Conservation (phyloP, 2,888 invertebrate genomes). For the Phania funesta region DNA sequence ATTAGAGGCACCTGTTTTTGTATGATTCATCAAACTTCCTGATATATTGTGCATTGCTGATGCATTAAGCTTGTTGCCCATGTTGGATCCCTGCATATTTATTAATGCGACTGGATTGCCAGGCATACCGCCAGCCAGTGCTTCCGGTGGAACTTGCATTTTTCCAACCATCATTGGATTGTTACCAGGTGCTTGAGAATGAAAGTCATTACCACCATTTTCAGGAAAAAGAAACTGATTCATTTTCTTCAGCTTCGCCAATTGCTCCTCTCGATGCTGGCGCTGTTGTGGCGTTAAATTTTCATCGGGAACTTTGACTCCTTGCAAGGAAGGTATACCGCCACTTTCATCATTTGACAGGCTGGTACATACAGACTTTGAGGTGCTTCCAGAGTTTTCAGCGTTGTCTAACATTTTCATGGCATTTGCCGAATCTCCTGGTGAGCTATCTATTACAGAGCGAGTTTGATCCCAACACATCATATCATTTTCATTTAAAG, state of each 20-base stretch:
- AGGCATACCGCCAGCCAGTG: constrained; percentile 28
- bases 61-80: constrained; percentile 65
- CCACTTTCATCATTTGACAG: constrained; percentile 65
- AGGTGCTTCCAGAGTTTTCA: constrained; percentile 36
- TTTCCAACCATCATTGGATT: constrained; percentile 64
- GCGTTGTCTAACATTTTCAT: constrained; percentile 61
- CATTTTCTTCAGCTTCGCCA: constrained; percentile 94
- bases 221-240: constrained; percentile 96
- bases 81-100: constrained; percentile 64
- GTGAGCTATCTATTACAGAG: constrained; percentile 70
- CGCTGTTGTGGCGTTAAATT: constrained; percentile 97
- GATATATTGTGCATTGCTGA: constrained; percentile 70
- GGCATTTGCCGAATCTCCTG: constrained; percentile 55
- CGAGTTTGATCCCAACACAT: constrained; percentile 82
- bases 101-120: constrained; percentile 36
- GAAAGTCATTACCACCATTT: constrained; percentile 77
- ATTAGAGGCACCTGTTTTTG: constrained; percentile 50
- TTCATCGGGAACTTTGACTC: constrained; percentile 96
- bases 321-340: constrained; percentile 84
- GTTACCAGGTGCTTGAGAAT: constrained; percentile 39
- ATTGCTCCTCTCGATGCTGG: constrained; percentile 94
- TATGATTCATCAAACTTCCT: constrained; percentile 61
- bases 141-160: constrained; percentile 56
- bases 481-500: constrained; percentile 79
- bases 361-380: constrained; percentile 66